Conservation (phyloP, 1,140 invertebrate genomes). For the Anoplophora glabripennis region DNA sequence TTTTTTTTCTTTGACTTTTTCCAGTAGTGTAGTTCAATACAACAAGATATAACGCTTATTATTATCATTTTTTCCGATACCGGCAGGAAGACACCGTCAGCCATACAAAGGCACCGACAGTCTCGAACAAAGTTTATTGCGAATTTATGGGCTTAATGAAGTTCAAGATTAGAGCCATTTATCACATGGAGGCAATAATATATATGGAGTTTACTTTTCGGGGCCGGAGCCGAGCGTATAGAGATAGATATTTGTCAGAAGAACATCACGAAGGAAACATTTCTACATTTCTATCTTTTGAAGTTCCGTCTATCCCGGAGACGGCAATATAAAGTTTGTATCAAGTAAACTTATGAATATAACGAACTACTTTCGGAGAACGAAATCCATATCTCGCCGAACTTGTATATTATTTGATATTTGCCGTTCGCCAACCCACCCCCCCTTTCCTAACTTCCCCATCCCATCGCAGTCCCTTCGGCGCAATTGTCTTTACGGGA, state of each 20-base stretch:
- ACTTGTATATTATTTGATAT: slow-evolving; percentile 42
- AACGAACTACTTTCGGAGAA: slow-evolving; percentile 34
- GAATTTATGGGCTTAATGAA: slow-evolving; percentile 18
- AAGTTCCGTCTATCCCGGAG: slow-evolving; percentile 30
- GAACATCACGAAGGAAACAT: slow-evolving; percentile 17
- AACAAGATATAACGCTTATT: too few relatives aligned
- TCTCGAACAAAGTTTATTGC: background rate
- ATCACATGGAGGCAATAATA: slow-evolving; percentile 21
- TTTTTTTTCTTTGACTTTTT: too few relatives aligned
- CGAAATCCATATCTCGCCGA: slow-evolving; percentile 41
- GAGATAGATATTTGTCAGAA: slow-evolving; percentile 35
- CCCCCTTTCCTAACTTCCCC: background rate
- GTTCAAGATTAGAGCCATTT: slow-evolving; percentile 21
- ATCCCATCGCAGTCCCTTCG: slow-evolving; percentile 16
- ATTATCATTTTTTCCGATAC: too few relatives aligned
- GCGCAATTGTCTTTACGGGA: slow-evolving; percentile 27
- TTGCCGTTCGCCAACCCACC: slow-evolving; percentile 28
- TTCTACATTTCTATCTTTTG: slow-evolving; percentile 35
- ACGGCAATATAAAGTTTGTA: slow-evolving; percentile 43
- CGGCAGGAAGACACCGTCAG: too few relatives aligned
- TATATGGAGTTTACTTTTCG: slow-evolving; percentile 21
- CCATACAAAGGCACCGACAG: too few relatives aligned
- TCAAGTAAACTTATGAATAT: slow-evolving; percentile 42
- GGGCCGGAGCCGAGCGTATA: slow-evolving; percentile 10
- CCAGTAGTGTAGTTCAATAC: too few relatives aligned